phyloP scores from a whole-genome alignment of 2,888 invertebrate genomes.

The Diadegma fenestrale region DNA sequence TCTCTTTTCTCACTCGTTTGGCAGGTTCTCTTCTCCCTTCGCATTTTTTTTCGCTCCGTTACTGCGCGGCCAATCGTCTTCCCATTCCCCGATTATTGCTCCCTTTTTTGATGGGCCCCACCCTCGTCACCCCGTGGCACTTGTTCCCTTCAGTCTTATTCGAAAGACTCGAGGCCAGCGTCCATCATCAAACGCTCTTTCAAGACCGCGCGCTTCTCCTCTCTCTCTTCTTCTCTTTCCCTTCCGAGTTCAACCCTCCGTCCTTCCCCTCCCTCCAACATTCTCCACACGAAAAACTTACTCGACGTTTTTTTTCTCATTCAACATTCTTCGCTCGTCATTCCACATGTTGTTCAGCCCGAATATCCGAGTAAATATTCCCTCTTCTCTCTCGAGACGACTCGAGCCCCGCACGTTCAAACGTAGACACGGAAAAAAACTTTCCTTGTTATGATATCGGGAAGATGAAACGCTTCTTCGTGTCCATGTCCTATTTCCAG shows the following conservation, averaged over 20 bases:
- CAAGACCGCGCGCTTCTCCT: conserved; percentile 72
- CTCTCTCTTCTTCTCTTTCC: conserved; percentile 68
- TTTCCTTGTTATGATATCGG: conserved; percentile 57
- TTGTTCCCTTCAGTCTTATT: conserved; percentile 79
- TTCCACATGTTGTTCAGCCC: conserved; percentile 34
- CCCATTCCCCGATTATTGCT: conserved; percentile 47
- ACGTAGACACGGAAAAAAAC: conserved; percentile 45
- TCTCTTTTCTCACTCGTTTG: conserved; percentile 69
- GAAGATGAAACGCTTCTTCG: conserved; percentile 52
- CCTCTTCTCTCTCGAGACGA: conserved; percentile 29
- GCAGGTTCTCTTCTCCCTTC: conserved; percentile 61
- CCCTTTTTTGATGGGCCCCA: conserved; percentile 59
- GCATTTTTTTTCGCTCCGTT: conserved; percentile 55
- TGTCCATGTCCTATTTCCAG: conserved; percentile 19
- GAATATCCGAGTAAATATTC: conserved; percentile 61
- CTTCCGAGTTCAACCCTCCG: conserved; percentile 49
- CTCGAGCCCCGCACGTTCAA: conserved; percentile 8
- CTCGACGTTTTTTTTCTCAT: conserved; percentile 33
- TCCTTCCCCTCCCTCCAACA: conserved; percentile 22
- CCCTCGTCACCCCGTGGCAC: conserved; percentile 60
- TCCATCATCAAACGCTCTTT: conserved; percentile 79
- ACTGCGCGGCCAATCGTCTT: conserved; percentile 65
- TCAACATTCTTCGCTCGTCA: conserved; percentile 57
- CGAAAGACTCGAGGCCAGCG: conserved; percentile 78
- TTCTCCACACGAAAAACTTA: not conserved